Base-by-base conservation (phyloP, 2,888 invertebrate genomes). In the Aplocera efformata region DNA sequence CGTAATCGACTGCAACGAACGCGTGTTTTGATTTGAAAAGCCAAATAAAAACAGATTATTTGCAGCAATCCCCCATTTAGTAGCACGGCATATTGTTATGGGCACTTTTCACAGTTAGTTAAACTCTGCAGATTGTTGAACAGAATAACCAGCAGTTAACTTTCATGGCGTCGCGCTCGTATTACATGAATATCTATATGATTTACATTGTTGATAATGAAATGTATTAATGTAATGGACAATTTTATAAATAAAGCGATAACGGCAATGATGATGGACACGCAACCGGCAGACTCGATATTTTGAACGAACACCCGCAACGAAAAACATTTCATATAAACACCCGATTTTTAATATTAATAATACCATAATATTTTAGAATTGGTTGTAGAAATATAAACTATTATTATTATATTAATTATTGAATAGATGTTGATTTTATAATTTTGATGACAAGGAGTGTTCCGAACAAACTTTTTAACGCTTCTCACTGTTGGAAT, bases 181-280 rank as follows among this genome's bases (percentile, higher is more conserved):
- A 42, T 50, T 40, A 48, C 48, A 56, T 43, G 38, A 50, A 48
- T 53, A 66, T 65, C 60, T 63, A 47, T 69, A 63, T 70, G 66
- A 70, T 69, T 67, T 63, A 67, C 60, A 56, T 50, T 56, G 61
- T 29, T 58, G 60, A 69, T 66, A 68, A 67, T 68, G 56, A 64
- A 69, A 63, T 61, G 61, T 67, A 70, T 67, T 72, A 63, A 56
- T 39, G 62, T 77, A 74, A 75, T 75, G 70, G 69, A 63, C 56
- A 63, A 54, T 56, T 59, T 63, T 63, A 58, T 61, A 61, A 60
- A 63, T 57, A 60, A 59, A 59, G 58, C 56, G 51, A 59, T 54
- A 54, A 53, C 47, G 52, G 50, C 54, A 65, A 67, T 64, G 68
- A 62, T 70, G 67, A 71, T 67, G 58, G 64, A 51, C 76, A 75